Base-by-base conservation (phyloP, 53 echinoderm and acorn worm species). In the Crossaster papposus region DNA sequence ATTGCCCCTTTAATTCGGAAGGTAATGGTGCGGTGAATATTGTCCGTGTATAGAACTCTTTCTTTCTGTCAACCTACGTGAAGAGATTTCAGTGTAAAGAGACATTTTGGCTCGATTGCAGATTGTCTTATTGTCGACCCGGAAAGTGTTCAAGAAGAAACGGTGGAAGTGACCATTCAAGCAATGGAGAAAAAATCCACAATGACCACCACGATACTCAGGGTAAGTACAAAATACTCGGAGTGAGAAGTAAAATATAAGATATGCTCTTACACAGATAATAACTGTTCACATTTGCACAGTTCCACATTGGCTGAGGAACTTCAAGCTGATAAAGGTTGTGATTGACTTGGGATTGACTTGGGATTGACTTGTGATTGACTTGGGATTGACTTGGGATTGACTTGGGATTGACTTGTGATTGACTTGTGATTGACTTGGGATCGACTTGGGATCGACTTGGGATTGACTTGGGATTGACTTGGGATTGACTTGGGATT, bases 141-240 rank as follows among this genome's bases (percentile, higher is more conserved):
- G 34, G 44, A 70, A 13, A 88, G 51, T 79, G 63, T 79, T 15
- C 81, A 85, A 32, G 74, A 83, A 72, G 76, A 90, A 36, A 58
- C 53, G 14, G 91, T 95, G 2, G 83, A 90, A 28, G 91, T 95
- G 37, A 95, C 93, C 22, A 81, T 95, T 26, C 95, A 95, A 82
- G 95, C 92, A 5, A 34, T 79, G 64, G 91, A 90, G n/a, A 95
- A 91, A 36, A 95, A 91, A 58, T 89, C 94, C 14, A 84, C 65
- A 18, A 83, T 89, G 76, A 85, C 53, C 28, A 70, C 15, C n/a
- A 91, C 13, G 52, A 37, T 85, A 29, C 70, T 18, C 51, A 85
- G 80, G 89, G 94, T 92, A 83, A 63, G 92, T 71, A 2, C n/a
- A n/a, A 68, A 18, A 5, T 44, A 44, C 44, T 44, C 44, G 9